Conservation (phyloP, 2,888 invertebrate genomes). For the Ornithoptera priamus region DNA sequence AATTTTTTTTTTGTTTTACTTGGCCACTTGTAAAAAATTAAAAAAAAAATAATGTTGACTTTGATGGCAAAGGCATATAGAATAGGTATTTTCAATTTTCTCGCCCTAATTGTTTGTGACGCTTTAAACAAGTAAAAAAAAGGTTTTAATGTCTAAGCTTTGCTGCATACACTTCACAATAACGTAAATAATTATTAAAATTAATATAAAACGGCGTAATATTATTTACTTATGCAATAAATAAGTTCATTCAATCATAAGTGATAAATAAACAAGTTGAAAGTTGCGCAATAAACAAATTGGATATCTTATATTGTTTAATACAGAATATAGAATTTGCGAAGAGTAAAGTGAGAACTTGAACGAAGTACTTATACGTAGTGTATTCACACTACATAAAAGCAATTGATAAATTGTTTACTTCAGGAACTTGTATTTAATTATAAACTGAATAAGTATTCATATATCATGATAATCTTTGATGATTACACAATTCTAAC, state of each 20-base stretch:
- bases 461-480: no score
- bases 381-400: neutral
- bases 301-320: slow-evolving; percentile 4
- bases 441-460: neutral
- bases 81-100: no score
- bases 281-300: slow-evolving; percentile 7
- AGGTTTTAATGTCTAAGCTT: no score
- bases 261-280: slow-evolving; percentile 9
- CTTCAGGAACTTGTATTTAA: neutral
- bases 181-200: neutral
- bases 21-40: no score
- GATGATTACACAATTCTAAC: no score
- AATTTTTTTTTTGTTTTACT: no score
- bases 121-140: no score
- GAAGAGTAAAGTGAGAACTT: neutral
- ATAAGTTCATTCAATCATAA: slow-evolving; percentile 12
- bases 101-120: no score
- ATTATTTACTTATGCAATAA: slow-evolving; percentile 7
- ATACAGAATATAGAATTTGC: neutral
- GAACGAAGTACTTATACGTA: neutral
- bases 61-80: no score
- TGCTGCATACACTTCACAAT: neutral
- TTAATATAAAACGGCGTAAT: neutral
- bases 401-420: neutral
- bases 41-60: no score